Evolutionary conservation across 2,797 vertebrate species (phyloP), one percentile per base, ranked within the genome.

Genomic region (Gephyroberyx darwinii): DNA sequence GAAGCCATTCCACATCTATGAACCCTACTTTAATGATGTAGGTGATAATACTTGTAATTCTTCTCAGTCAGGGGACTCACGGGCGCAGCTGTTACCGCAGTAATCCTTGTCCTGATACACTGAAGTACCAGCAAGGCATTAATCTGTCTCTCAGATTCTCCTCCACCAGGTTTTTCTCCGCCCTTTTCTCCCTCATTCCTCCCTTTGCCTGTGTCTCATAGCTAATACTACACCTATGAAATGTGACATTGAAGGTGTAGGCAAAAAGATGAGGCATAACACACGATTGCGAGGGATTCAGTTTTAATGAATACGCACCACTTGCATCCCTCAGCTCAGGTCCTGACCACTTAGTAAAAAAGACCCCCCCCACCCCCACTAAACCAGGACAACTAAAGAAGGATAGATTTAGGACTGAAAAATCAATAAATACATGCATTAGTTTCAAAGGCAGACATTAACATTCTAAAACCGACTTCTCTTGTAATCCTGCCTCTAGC

Each of bases 31-130:
- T 99, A 99, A 99, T 98, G 97, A 99, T 98, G 96, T 96, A 96
- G 97, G 97, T 98, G 97, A 98, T 99, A 97, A 99, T 98, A 97
- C 96, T 97, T 97, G 96, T 98, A 97, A 98, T 98, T 98, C 96
- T 96, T 98, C 96, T 97, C 96, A 97, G 97, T 96, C 97, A 96
- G 94, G 96, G 97, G 97, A 98, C 95, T 95, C 94, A 92, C 92
- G 93, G 94, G 95, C 93, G 93, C 96, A 98, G 97, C 97, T 98
- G 96, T 97, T 97, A 95, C 95, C 82, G 85, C 93, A 77, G 85
- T 97, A 96, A 97, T 96, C 96, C 95, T 2, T 94, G 94, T 96
- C 95, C 95, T 96, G 96, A 96, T 96, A 95, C 94, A 91, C 92
- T 93, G 92, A 94, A 95, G 95, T 93, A 95, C 93, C 91, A 90